A percentile compares a stretch with the other conserved stretches of the same genome.
Conservation (phyloP, 2,888 invertebrate genomes). For the Napeogenes inachia region DNA sequence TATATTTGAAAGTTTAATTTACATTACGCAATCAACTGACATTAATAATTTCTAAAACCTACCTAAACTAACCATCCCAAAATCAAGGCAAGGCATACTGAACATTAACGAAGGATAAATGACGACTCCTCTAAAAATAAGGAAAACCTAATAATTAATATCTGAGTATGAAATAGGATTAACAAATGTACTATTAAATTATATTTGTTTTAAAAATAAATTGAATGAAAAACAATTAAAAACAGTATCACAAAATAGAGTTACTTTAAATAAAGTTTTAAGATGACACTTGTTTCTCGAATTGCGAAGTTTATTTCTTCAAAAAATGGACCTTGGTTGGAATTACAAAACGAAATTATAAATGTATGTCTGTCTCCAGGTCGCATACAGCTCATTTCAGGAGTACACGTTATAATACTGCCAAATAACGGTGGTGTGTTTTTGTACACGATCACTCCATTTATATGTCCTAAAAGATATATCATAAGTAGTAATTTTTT, state of each 20-base stretch:
- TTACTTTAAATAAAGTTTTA: slow-evolving; percentile 78
- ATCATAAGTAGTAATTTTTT: not conserved
- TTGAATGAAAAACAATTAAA: not conserved
- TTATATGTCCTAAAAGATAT: slow-evolving; percentile 71
- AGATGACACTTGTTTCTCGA: slow-evolving; percentile 75
- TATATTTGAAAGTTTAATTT: too few relatives aligned
- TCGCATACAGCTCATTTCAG: slow-evolving; percentile 59
- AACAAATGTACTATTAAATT: slow-evolving; percentile 6
- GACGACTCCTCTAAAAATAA: slow-evolving; percentile 76
- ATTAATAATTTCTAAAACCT: slow-evolving; percentile 31
- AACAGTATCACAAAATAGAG: slow-evolving; percentile 27
- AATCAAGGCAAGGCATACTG: slow-evolving; percentile 72
- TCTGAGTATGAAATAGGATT: slow-evolving; percentile 1
- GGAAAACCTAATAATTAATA: not conserved
- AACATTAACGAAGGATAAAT: slow-evolving; percentile 78
- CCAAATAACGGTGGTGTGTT: slow-evolving; percentile 73
- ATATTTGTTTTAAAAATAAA: not conserved
- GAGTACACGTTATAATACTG: slow-evolving; percentile 73
- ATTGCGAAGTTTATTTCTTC: slow-evolving; percentile 79
- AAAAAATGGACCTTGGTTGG: slow-evolving; percentile 78
- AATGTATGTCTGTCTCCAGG: slow-evolving; percentile 74
- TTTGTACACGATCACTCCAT: slow-evolving; percentile 74
- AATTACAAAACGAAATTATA: slow-evolving; percentile 75
- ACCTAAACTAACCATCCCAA: slow-evolving; percentile 78
- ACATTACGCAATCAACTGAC: not conserved